Conservation (phyloP, 64 coral and sea anemone species). For the Trachythela sp. region DNA sequence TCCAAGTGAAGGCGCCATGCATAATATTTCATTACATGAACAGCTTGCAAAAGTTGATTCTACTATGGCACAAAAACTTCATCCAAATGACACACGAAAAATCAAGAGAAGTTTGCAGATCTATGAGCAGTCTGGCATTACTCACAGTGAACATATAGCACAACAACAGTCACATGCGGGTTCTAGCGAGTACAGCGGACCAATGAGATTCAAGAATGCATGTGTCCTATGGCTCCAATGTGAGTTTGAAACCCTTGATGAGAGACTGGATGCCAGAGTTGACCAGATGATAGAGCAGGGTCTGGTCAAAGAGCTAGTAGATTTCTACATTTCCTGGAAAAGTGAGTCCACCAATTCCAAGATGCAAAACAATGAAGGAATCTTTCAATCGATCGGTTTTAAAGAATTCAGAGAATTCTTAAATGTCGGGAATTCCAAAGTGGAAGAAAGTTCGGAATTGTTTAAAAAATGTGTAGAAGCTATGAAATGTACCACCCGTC, state of each 20-base stretch:
- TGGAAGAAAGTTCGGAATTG: slow-evolving; percentile 39
- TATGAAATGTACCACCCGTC: slow-evolving; percentile 74
- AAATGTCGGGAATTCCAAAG: background rate
- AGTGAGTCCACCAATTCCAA: background rate
- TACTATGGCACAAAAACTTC: slow-evolving; percentile 64
- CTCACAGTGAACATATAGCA: slow-evolving; percentile 63
- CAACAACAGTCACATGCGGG: slow-evolving; percentile 56
- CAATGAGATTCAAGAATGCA: slow-evolving; percentile 58
- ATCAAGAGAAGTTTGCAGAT: slow-evolving; percentile 85
- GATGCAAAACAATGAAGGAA: slow-evolving; percentile 68
- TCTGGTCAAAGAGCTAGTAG: slow-evolving; percentile 69
- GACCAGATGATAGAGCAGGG: slow-evolving; percentile 77
- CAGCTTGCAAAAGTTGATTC: slow-evolving; percentile 68
- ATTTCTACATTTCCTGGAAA: slow-evolving; percentile 67
- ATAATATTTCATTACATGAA: slow-evolving; percentile 44
- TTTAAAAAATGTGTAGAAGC: slow-evolving; percentile 53
- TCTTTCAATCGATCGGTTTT: slow-evolving; percentile 98
- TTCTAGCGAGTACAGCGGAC: slow-evolving; percentile 62
- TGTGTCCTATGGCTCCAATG: slow-evolving; percentile 94
- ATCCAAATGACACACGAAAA: slow-evolving; percentile 87
- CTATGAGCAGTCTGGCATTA: slow-evolving; percentile 73
- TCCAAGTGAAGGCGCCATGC: background rate
- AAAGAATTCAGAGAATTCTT: slow-evolving; percentile 90
- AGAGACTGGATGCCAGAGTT: slow-evolving; percentile 82
- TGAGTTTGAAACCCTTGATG: slow-evolving; percentile 69